Evolutionary conservation across 1,140 invertebrate species (phyloP).

Genomic region (Scaptomyza montana): DNA sequence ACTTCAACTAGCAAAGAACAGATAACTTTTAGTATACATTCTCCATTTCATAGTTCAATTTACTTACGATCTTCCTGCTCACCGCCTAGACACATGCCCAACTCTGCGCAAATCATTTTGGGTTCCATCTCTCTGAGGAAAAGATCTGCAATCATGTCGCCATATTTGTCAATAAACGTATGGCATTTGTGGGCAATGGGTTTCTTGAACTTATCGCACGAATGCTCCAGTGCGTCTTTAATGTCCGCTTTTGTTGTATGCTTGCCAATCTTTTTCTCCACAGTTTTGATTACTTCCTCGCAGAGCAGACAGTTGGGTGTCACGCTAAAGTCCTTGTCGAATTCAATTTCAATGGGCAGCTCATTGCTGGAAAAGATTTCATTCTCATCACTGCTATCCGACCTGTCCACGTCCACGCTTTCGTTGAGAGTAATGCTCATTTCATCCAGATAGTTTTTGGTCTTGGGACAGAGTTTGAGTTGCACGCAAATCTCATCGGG

Average conservation of each 20-base stretch:
- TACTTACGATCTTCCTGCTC: slow-evolving; percentile 78
- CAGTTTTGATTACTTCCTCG: slow-evolving; percentile 67
- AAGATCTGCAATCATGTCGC: slow-evolving; percentile 71
- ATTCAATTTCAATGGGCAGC: slow-evolving; percentile 73
- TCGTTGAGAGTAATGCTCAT: slow-evolving; percentile 59
- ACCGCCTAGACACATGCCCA: slow-evolving; percentile 65
- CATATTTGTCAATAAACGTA: slow-evolving; percentile 69
- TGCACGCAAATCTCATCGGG: slow-evolving; percentile 91
- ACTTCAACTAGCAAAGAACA: slow-evolving; percentile 54
- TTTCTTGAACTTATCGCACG: slow-evolving; percentile 68
- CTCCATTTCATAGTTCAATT: not conserved
- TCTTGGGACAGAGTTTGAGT: slow-evolving; percentile 88
- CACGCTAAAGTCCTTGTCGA: slow-evolving; percentile 44
- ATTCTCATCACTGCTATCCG: slow-evolving; percentile 66
- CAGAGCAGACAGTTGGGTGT: slow-evolving; percentile 77
- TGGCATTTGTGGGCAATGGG: slow-evolving; percentile 69
- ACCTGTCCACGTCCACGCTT: slow-evolving; percentile 41
- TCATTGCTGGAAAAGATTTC: slow-evolving; percentile 57
- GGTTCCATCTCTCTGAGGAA: slow-evolving; percentile 74
- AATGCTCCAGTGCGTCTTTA: slow-evolving; percentile 60
- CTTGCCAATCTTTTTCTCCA: slow-evolving; percentile 71
- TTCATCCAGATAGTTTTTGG: slow-evolving; percentile 68
- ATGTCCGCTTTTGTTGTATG: slow-evolving; percentile 64
- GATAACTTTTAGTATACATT: not conserved
- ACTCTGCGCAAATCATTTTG: slow-evolving; percentile 77